Base-by-base conservation (phyloP, 2,888 invertebrate genomes). In the Drosophila silvestris region DNA sequence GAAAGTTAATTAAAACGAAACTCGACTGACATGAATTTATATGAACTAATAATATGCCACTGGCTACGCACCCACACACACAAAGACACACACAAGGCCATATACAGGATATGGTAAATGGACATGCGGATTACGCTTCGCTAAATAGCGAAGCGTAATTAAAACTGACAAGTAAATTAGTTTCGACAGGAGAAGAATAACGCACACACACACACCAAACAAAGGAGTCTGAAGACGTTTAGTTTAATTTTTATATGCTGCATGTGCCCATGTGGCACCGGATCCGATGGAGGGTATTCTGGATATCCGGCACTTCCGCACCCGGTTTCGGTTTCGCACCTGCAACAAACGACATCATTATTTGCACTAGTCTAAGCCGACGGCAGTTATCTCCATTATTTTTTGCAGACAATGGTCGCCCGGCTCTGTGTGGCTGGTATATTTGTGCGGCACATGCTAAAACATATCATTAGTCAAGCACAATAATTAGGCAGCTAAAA, bases 101-200 rank as follows among this genome's bases (percentile, higher is more conserved):
- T 22, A 26, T 12, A 19, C 32, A 37, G 54, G 41, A 35, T 53
- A 54, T 61, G 80, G 52, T 41, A 32, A 37, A 57, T 57, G 76
- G 63, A 70, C 73, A 71, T 68, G 68, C 77, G 63, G 57, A 50
- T 80, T 70, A 71, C 77, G 85, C 89, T 70, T 80, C 78, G 79
- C 74, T 82, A 74, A 87, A 79, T 89, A 72, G 88, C 76, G 57
- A 41, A 72, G 59, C 74, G 87, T 88, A 88, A 88, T 88, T 91
- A 89, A 88, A 88, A 87, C 85, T 84, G 90, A 89, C 87, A 88
- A 91, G 77, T 76, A 91, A 88, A 88, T 88, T 88, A 89, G 90
- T 89, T 88, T 84, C 60, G 61, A 60, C 14, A 57, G 58, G 19
- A 37, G 30, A 57, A 33, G 12, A 44, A 47, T n/a, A 53, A 28